Base-by-base conservation (phyloP, 2,888 invertebrate species). In the Ectemnius lituratus region DNA sequence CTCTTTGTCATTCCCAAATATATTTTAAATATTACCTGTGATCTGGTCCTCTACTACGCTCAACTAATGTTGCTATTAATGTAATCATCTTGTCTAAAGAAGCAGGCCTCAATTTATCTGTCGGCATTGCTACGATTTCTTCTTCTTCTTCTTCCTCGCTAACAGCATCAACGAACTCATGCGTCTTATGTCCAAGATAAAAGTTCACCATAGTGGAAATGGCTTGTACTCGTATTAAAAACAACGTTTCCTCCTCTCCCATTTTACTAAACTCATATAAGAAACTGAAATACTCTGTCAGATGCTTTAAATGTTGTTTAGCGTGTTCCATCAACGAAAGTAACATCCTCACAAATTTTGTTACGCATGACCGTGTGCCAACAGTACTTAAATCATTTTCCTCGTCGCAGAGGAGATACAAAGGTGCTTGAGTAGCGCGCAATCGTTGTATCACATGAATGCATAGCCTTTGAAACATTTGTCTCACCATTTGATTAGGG, bases 11-110 rank as follows among this genome's bases (percentile, higher is more conserved):
- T 8, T 14, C 2, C 18, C 45, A 23, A 47, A 61, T 57, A 0
- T 46, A 52, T 56, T 52, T 52, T 4, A 14, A 72, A 37, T 23
- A 67, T 65, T 73, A 87, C 77, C 90, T 89, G 78, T 93, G 95
- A 88, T 94, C 94, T 5, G 95, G 92, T 79, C 96, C 96, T 2
- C 98, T 92, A 52, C 97, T 97, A 79, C 97, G 94, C 90, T 98
- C 98, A 49, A 97, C 97, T 16, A 98, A 92, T 2, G 95, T 94
- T 0, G 97, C 97, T 45, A 98, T 96, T 13, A 98, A 91, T 13
- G 97, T 96, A 80, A 98, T 97, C 98, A 98, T 98, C 92, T 98
- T 98, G 91, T 98, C 98, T 14, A 98, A 91, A 0, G 98, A 97
- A 0, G 96, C 96, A 0, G 98, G 97, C 76, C 97, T 94, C 81